phyloP scores from a whole-genome alignment of 2,797 vertebrate genomes.

The Astyanax mexicanus region DNA sequence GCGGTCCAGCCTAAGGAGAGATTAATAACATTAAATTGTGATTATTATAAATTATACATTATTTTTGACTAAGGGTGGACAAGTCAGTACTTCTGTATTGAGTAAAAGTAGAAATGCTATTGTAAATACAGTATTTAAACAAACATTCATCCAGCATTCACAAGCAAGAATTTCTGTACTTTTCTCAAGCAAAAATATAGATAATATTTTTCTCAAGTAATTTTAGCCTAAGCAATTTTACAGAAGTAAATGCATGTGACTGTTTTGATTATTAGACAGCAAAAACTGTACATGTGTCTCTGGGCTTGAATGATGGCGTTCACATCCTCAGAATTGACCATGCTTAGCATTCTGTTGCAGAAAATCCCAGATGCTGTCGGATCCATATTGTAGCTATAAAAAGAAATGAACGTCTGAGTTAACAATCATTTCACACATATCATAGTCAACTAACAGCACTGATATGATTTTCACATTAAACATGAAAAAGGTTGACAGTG shows the following conservation, averaged over 20 bases:
- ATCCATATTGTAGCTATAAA: conserved; percentile 75
- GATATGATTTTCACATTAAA: neutral
- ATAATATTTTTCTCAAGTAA: too few species aligned
- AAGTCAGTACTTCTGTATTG: too few species aligned
- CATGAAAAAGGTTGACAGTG: too few species aligned
- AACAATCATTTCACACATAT: neutral
- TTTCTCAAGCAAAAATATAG: too few species aligned
- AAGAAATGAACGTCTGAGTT: neutral
- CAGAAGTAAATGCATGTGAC: too few species aligned
- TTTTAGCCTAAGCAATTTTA: too few species aligned
- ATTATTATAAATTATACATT: neutral
- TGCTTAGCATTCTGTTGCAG: conserved; percentile 94
- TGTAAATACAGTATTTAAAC: too few species aligned
- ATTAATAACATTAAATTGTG: conserved; percentile 12
- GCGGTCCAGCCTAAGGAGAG: conserved; percentile 87
- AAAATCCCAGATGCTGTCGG: conserved; percentile 90
- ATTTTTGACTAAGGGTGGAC: too few species aligned
- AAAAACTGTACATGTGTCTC: conserved; percentile 92
- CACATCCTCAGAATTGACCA: conserved; percentile 96
- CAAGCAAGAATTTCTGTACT: too few species aligned
- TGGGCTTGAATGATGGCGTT: conserved; percentile 97
- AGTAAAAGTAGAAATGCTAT: too few species aligned
- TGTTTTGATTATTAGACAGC: neutral
- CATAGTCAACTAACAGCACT: neutral
- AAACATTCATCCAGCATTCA: too few species aligned